Conservation (phyloP, 2,113 vertebrate genomes). For the Rhegmatorhina hoffmannsi region DNA sequence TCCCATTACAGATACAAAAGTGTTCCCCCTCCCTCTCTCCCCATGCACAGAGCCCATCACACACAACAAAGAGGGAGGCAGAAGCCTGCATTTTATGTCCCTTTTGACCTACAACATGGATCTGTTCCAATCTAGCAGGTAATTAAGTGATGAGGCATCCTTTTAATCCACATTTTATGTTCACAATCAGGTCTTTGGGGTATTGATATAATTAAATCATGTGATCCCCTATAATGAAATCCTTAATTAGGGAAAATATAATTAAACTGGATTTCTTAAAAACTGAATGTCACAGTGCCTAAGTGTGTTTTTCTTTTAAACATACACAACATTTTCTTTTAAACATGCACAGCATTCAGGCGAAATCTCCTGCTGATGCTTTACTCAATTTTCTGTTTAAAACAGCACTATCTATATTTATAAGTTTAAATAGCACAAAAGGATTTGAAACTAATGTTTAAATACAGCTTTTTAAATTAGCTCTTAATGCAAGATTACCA, state of each 20-base stretch:
- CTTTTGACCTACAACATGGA: slow-evolving; percentile 71
- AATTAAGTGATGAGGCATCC: slow-evolving; percentile 72
- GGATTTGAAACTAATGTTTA: neutral
- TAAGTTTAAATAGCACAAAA: neutral
- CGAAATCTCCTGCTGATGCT: slow-evolving; percentile 17
- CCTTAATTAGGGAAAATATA: slow-evolving; percentile 73
- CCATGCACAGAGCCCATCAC: neutral
- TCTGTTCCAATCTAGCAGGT: slow-evolving; percentile 72
- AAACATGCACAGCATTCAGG: neutral
- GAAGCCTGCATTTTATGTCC: slow-evolving; percentile 64
- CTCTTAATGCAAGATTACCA: neutral
- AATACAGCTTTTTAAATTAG: neutral
- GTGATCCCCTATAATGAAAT: slow-evolving; percentile 69
- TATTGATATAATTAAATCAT: slow-evolving; percentile 75
- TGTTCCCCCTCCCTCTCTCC: neutral
- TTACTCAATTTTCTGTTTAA: slow-evolving; percentile 22
- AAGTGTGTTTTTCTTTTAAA: slow-evolving; percentile 52
- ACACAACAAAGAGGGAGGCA: slow-evolving; percentile 58
- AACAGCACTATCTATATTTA: neutral
- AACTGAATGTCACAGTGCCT: slow-evolving; percentile 33
- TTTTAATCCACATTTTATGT: slow-evolving; percentile 72
- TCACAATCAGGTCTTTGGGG: slow-evolving; percentile 70
- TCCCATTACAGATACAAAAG: neutral
- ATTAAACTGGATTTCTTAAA: slow-evolving; percentile 66
- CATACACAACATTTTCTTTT: slow-evolving; percentile 24